These are phyloP conservation scores for Diadumene lineata DNA, from an alignment of 92 coral and sea anemone species.

Conservation along the genomic window DNA sequence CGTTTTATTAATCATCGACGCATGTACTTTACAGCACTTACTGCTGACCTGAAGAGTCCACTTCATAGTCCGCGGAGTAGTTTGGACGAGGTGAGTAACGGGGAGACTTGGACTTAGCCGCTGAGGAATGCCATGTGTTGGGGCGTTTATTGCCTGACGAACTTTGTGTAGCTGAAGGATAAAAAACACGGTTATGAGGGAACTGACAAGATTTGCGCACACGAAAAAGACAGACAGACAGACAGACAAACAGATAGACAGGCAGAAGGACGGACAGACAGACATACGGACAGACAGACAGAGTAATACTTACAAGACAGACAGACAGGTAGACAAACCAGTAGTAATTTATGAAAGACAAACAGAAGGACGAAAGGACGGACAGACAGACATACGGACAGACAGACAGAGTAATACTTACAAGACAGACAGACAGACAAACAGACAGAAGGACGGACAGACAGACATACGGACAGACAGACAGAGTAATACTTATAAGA, in stretches of 20 bases:
- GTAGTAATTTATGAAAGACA: too few relatives aligned
- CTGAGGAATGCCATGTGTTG: slow-evolving; percentile 39
- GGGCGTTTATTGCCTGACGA: slow-evolving; percentile 22
- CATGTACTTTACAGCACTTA: not conserved
- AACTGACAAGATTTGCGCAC: not conserved
- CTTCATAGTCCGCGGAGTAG: slow-evolving; percentile 29
- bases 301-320: not conserved
- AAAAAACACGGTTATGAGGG: not conserved
- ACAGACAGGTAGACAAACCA: slow-evolving; percentile 3
- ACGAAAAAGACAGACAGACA: too few relatives aligned
- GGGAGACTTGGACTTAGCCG: slow-evolving; percentile 20
- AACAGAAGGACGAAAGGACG: not conserved
- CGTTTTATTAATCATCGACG: not conserved
- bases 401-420: too few relatives aligned
- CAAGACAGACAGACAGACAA: not conserved
- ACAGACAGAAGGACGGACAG: not conserved
- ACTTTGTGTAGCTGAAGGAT: slow-evolving; percentile 1
- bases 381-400: not conserved
- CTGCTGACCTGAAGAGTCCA: slow-evolving; percentile 62
- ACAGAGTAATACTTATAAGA: too few relatives aligned
- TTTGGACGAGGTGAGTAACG: slow-evolving; percentile 4
- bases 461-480: not conserved
- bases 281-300: not conserved
- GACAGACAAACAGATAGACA: not conserved
- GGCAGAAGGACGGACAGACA: not conserved